Evolutionary conservation across 1,140 invertebrate species (phyloP).

Genomic region (Euura saliciscinereae): DNA sequence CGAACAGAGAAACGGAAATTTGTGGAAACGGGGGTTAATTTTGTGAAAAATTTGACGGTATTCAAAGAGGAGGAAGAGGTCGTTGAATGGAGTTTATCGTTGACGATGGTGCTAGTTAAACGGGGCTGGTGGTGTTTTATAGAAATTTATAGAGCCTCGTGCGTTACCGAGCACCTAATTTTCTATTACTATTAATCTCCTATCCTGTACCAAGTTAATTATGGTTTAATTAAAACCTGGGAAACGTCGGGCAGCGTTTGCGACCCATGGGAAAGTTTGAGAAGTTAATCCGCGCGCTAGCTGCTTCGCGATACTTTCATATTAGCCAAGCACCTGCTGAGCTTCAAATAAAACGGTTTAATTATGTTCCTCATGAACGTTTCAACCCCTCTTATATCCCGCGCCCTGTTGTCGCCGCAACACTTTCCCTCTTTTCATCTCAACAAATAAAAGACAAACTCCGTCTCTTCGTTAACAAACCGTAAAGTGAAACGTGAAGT

Average conservation of each 20-base stretch:
- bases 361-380: slow-evolving; percentile 31
- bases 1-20: too few species aligned
- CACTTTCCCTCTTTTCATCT: too few species aligned
- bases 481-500: too few species aligned
- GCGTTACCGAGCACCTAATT: not conserved
- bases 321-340: slow-evolving; percentile 34
- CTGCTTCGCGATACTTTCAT: slow-evolving; percentile 39
- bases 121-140: too few species aligned
- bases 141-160: not conserved
- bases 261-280: slow-evolving; percentile 35
- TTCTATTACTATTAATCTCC: slow-evolving; percentile 31
- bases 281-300: slow-evolving; percentile 37
- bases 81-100: too few species aligned
- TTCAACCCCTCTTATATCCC: not conserved
- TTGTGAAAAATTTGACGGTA: too few species aligned
- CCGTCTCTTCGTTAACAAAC: too few species aligned
- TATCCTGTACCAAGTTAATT: slow-evolving; percentile 30
- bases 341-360: slow-evolving; percentile 34
- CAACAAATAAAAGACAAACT: too few species aligned
- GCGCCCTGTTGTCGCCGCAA: too few species aligned
- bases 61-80: too few species aligned
- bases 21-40: too few species aligned
- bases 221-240: slow-evolving; percentile 45
- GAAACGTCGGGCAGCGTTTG: not conserved
- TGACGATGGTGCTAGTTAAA: too few species aligned